Evolutionary conservation across 1,140 invertebrate species (phyloP).

Genomic region (Drosophila ironensis): DNA sequence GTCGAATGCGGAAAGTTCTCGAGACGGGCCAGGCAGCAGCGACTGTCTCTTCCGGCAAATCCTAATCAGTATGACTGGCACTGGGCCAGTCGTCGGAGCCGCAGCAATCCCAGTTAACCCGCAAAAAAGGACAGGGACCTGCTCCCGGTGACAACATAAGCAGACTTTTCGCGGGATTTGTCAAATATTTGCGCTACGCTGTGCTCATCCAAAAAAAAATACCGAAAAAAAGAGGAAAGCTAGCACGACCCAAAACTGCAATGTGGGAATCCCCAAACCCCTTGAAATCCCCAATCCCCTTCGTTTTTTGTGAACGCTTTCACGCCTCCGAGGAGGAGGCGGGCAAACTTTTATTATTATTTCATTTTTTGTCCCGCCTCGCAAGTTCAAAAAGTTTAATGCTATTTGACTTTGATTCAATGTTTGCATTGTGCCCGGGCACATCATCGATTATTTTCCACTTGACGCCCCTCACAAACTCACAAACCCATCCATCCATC

Average conservation of each 20-base stretch:
- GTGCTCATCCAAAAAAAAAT: slow-evolving; percentile 56
- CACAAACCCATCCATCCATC: slow-evolving; percentile 6
- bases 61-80: slow-evolving; percentile 53
- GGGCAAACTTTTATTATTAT: slow-evolving; percentile 49
- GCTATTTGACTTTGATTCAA: slow-evolving; percentile 79
- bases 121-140: neutral
- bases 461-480: slow-evolving; percentile 28
- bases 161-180: slow-evolving; percentile 77
- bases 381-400: slow-evolving; percentile 76
- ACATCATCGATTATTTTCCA: slow-evolving; percentile 69
- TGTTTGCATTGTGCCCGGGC: slow-evolving; percentile 64
- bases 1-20: slow-evolving; percentile 20
- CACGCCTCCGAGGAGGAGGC: slow-evolving; percentile 49
- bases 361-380: slow-evolving; percentile 46
- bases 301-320: slow-evolving; percentile 28
- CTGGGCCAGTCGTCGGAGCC: slow-evolving; percentile 14
- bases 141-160: slow-evolving; percentile 69
- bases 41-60: slow-evolving; percentile 40
- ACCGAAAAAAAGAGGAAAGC: slow-evolving; percentile 4
- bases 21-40: slow-evolving; percentile 5
- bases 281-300: slow-evolving; percentile 5
- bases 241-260: slow-evolving; percentile 29
- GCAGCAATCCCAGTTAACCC: slow-evolving; percentile 20
- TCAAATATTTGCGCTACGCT: slow-evolving; percentile 78
- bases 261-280: slow-evolving; percentile 12